Percentiles rank a stretch among this genome's conserved stretches.
Conservation (phyloP, 2,113 vertebrate genomes). For the Xiphophorus maculatus region DNA sequence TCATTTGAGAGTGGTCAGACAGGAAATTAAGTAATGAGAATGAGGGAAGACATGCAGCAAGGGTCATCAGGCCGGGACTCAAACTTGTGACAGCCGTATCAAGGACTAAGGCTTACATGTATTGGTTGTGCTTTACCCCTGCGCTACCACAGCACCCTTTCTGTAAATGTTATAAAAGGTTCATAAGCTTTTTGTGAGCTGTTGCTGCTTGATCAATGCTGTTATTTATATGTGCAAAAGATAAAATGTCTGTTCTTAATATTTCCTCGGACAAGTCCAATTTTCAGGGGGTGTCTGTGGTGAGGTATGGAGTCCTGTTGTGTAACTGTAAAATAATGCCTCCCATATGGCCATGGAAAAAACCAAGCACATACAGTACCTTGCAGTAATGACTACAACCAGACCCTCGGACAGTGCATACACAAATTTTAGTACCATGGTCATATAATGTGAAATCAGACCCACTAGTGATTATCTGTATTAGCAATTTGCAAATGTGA, state of each 20-base stretch:
- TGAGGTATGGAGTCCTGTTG: slow-evolving; percentile 32
- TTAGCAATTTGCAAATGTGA: not conserved
- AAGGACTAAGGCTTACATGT: too few relatives aligned
- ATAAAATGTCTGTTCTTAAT: not conserved
- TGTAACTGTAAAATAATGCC: slow-evolving; percentile 49
- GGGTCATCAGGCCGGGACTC: too few relatives aligned
- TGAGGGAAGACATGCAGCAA: too few relatives aligned
- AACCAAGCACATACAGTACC: slow-evolving; percentile 23
- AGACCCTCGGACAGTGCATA: not conserved
- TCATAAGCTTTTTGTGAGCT: not conserved
- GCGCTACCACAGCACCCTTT: too few relatives aligned
- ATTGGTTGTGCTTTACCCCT: too few relatives aligned
- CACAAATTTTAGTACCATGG: not conserved
- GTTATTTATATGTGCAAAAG: slow-evolving; percentile 1
- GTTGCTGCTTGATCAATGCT: not conserved
- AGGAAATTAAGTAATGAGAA: too few relatives aligned
- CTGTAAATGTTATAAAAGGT: not conserved
- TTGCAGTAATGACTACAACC: slow-evolving; percentile 15
- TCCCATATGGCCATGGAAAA: slow-evolving; percentile 46
- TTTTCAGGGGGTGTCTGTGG: slow-evolving; percentile 19
- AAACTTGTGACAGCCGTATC: too few relatives aligned
- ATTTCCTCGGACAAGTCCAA: slow-evolving; percentile 22
- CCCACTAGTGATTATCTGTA: not conserved
- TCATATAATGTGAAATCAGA: slow-evolving; percentile 4
- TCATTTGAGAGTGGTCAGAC: too few relatives aligned